A percentile compares a stretch with the other conserved stretches of the same genome.
Conservation (phyloP, 2,113 vertebrate species). For the Tricholaema leucomelas region DNA sequence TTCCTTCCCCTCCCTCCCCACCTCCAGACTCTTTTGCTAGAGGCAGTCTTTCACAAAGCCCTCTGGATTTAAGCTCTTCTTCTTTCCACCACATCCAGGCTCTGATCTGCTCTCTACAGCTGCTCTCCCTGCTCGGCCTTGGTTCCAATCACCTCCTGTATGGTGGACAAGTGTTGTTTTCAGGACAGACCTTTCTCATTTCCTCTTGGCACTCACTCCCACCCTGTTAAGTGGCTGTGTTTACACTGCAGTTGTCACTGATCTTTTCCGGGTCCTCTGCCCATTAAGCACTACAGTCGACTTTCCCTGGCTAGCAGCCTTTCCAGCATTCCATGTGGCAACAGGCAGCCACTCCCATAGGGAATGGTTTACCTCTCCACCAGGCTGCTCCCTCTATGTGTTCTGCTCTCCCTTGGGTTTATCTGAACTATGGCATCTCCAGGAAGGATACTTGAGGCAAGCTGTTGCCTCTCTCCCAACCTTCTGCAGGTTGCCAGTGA, state of each 20-base stretch:
- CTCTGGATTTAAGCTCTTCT: constrained; percentile 14
- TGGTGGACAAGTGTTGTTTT: constrained; percentile 9
- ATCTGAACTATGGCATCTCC: constrained; percentile 61
- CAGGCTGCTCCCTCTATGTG: constrained; percentile 64
- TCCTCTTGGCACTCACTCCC: constrained; percentile 47
- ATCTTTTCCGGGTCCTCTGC: constrained; percentile 64
- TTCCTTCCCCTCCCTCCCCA: too few relatives aligned
- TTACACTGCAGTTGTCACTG: constrained; percentile 63
- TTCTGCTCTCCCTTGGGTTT: constrained; percentile 43
- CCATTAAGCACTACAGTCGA: constrained; percentile 66
- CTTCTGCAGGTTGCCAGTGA: constrained; percentile 51
- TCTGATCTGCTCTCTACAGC: constrained; percentile 36
- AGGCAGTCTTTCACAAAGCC: background rate
- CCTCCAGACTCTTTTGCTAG: background rate
- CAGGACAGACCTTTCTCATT: constrained; percentile 60
- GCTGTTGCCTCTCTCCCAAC: constrained; percentile 58
- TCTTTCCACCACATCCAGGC: constrained; percentile 18
- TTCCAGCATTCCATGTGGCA: constrained; percentile 57
- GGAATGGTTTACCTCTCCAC: constrained; percentile 49
- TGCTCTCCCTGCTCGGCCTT: constrained; percentile 28
- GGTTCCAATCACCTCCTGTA: constrained; percentile 25
- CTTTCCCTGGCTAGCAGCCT: constrained; percentile 51
- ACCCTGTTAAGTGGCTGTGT: constrained; percentile 55
- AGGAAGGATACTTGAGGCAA: constrained; percentile 57
- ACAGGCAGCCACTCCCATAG: constrained; percentile 53